Conservation (phyloP, 2,888 invertebrate species). For the Oscheius sp. region DNA sequence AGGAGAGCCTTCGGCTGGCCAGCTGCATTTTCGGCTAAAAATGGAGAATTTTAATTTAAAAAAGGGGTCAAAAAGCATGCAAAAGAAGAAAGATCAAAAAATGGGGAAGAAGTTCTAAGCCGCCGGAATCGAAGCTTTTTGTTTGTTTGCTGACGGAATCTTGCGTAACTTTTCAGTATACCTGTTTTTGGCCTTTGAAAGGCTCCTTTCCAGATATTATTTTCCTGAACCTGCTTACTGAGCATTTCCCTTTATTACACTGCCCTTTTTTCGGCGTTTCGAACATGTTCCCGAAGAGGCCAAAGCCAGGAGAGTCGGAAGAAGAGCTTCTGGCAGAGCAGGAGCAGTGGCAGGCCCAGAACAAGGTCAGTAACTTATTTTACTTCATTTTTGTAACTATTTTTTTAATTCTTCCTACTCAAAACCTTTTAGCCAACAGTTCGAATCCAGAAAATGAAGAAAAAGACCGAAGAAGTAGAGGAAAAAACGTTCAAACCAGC, state of each 20-base stretch:
- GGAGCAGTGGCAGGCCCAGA: constrained; percentile 40
- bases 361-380: background rate
- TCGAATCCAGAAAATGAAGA: constrained; percentile 27
- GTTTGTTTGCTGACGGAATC: too few species aligned
- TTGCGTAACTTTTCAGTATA: background rate
- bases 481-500: constrained; percentile 4
- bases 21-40: constrained; percentile 22
- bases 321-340: constrained; percentile 56
- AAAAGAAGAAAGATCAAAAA: constrained; percentile 4
- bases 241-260: too few species aligned
- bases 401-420: too few species aligned
- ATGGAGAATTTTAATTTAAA: background rate
- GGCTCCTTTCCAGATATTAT: too few species aligned
- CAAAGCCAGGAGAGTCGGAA: constrained; percentile 51
- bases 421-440: background rate
- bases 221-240: too few species aligned
- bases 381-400: background rate
- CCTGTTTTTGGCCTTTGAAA: background rate
- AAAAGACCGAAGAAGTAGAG: background rate
- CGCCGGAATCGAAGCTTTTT: too few species aligned
- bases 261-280: too few species aligned
- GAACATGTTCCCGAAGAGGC: constrained; percentile 45
- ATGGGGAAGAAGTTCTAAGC: background rate
- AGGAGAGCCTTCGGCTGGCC: constrained; percentile 11
- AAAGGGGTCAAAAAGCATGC: background rate